Evolutionary conservation across 2,888 invertebrate genomes (phyloP).

Genomic region (Prosopocoilus inquinatus): DNA sequence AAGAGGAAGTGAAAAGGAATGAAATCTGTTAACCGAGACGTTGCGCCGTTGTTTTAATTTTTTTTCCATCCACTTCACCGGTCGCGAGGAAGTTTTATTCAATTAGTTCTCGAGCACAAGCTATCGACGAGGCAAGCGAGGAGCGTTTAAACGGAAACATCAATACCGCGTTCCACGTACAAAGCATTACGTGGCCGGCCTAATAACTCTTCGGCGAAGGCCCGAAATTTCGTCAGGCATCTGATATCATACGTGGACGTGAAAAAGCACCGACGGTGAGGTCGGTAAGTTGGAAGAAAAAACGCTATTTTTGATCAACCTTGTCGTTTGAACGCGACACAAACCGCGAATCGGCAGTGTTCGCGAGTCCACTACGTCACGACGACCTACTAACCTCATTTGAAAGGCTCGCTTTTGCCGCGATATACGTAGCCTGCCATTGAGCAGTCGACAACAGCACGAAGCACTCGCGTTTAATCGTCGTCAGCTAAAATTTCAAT

Average conservation of each 20-base stretch:
- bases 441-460: constrained; percentile 42
- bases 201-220: constrained; percentile 3
- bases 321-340: constrained; percentile 47
- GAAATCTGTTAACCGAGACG: too few species aligned
- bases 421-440: constrained; percentile 44
- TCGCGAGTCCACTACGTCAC: constrained; percentile 58
- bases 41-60: too few species aligned
- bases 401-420: constrained; percentile 51
- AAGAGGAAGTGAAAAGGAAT: too few species aligned
- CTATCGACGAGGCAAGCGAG: neutral
- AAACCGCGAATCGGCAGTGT: constrained; percentile 75
- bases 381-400: constrained; percentile 71
- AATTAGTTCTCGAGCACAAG: neutral
- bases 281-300: constrained; percentile 33
- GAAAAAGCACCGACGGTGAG: constrained; percentile 32
- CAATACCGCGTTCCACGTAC: constrained; percentile 8
- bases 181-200: constrained; percentile 8
- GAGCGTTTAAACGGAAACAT: constrained; percentile 11
- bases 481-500: constrained; percentile 22
- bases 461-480: constrained; percentile 15
- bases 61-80: too few species aligned
- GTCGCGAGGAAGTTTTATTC: too few species aligned
- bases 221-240: constrained; percentile 21
- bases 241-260: constrained; percentile 26
- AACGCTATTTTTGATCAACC: constrained; percentile 41